Percentiles rank a stretch among this genome's conserved stretches.
phyloP scores from a whole-genome alignment of 2,888 invertebrate genomes.

The Strigamia crassipes region DNA sequence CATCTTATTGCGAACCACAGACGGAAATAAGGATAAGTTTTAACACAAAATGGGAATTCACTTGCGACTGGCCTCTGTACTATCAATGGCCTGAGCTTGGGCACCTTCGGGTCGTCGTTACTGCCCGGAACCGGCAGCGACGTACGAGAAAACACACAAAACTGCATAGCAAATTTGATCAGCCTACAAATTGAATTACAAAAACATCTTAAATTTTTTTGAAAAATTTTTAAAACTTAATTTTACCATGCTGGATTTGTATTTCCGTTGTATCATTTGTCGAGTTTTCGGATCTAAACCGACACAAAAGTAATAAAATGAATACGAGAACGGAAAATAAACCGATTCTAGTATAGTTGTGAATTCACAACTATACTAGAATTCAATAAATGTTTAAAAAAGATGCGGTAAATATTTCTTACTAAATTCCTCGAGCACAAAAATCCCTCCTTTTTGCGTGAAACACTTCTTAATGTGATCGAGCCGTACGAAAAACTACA shows the following conservation, averaged over 20 bases:
- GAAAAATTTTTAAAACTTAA: too few species aligned
- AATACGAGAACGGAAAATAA: conserved; percentile 56
- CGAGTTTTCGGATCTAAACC: conserved; percentile 93
- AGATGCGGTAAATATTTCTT: conserved; percentile 66
- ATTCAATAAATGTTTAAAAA: too few species aligned
- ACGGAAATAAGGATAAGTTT: neutral
- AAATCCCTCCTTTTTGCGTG: conserved; percentile 98
- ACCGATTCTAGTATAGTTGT: too few species aligned
- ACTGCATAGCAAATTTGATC: conserved; percentile 99
- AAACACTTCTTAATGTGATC: conserved; percentile 99
- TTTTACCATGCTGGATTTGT: conserved; percentile 96
- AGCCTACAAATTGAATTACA: conserved; percentile 72
- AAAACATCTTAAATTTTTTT: too few species aligned
- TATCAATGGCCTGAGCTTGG: conserved; percentile 13
- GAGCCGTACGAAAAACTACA: conserved; percentile 97
- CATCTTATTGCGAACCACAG: conserved; percentile 27
- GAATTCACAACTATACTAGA: too few species aligned
- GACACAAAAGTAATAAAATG: conserved; percentile 52
- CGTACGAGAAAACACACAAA: conserved; percentile 97
- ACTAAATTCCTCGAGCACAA: conserved; percentile 99
- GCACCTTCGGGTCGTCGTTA: conserved; percentile 50
- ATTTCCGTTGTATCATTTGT: conserved; percentile 94
- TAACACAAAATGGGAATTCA: conserved; percentile 4
- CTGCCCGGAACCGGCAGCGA: conserved; percentile 76
- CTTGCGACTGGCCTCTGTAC: neutral